phyloP scores from a whole-genome alignment of 1,140 invertebrate genomes.

The Ectropis grisescens region DNA sequence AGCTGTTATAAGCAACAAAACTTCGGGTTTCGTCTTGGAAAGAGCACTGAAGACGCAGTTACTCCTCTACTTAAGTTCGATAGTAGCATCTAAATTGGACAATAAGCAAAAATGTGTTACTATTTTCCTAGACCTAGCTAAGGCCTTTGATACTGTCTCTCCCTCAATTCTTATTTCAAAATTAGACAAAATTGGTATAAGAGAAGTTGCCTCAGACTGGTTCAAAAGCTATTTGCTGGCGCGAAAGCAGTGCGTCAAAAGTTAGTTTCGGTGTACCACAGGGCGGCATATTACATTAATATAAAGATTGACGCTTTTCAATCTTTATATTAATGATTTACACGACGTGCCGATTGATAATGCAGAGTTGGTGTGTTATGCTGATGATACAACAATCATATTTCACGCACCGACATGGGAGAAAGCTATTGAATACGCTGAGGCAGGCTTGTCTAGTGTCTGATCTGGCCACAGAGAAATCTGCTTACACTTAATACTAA shows the following conservation, averaged over 20 bases:
- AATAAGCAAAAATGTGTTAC: conserved; percentile 2
- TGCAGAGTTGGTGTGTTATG: too few species aligned
- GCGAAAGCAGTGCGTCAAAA: too few species aligned
- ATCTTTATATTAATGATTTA: too few species aligned
- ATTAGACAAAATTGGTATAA: conserved; percentile 6
- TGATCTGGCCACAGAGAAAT: neutral
- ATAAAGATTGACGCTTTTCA: neutral
- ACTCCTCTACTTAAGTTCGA: conserved; percentile 3
- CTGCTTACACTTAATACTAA: neutral
- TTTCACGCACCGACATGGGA: neutral
- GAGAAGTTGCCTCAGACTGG: conserved; percentile 1
- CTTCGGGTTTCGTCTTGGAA: conserved; percentile 20
- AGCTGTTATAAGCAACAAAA: too few species aligned
- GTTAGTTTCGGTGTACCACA: too few species aligned
- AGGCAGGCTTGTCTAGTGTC: too few species aligned
- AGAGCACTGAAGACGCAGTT: conserved; percentile 17
- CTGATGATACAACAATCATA: too few species aligned
- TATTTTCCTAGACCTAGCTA: conserved; percentile 12
- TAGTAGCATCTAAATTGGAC: conserved; percentile 5
- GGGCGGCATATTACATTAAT: neutral
- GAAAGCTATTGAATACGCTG: neutral
- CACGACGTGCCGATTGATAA: too few species aligned
- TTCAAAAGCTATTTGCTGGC: conserved; percentile 5
- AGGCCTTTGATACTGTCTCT: conserved; percentile 14
- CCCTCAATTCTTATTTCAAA: conserved; percentile 10